phyloP scores from a whole-genome alignment of 2,888 invertebrate species.

The Aphidius colemani region DNA sequence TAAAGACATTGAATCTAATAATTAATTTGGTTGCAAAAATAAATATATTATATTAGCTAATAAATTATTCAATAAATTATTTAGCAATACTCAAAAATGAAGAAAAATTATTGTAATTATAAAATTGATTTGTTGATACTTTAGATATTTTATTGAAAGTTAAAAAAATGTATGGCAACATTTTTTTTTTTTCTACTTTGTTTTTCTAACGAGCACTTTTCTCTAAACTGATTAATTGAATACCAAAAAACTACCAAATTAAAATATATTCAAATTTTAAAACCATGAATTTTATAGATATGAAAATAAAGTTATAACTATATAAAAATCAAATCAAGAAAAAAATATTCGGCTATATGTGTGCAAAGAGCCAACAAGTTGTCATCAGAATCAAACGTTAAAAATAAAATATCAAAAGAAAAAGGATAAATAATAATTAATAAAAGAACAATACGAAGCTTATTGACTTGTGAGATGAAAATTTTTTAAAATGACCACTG shows the following conservation, averaged over 20 bases:
- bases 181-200: constrained; percentile 48
- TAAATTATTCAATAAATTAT: constrained; percentile 42
- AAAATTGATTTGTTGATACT: constrained; percentile 59
- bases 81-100: constrained; percentile 49
- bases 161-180: constrained; percentile 58
- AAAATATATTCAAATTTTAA: constrained; percentile 36
- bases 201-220: constrained; percentile 28
- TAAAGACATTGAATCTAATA: constrained; percentile 19
- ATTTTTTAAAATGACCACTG: neutral
- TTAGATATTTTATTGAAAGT: constrained; percentile 60
- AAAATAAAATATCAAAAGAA: constrained; percentile 26
- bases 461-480: constrained; percentile 21
- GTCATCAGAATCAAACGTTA: neutral
- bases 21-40: constrained; percentile 36
- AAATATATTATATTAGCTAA: constrained; percentile 41
- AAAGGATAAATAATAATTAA: constrained; percentile 19
- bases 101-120: constrained; percentile 47
- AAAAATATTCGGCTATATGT: too few species aligned
- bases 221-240: constrained; percentile 38
- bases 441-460: constrained; percentile 11
- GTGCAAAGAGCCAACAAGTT: too few species aligned
- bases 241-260: constrained; percentile 35
- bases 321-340: too few species aligned
- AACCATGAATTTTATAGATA: constrained; percentile 14
- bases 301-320: constrained; percentile 26